These are phyloP conservation scores for Perdix hodgsoniae DNA, from an alignment of 2,797 vertebrate genomes.

Conservation along the genomic window DNA sequence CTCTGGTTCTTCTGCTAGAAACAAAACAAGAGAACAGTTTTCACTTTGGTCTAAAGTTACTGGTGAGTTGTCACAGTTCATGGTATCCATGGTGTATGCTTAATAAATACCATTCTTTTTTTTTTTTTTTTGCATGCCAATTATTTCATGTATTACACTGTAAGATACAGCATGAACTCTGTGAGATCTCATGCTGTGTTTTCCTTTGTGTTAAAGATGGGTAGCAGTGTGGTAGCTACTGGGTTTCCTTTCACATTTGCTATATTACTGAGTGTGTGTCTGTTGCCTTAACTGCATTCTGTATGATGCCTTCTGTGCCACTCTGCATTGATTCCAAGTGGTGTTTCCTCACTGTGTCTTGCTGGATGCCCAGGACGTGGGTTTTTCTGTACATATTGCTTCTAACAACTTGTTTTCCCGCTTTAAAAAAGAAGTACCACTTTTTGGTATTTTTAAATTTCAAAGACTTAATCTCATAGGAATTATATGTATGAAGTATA, in stretches of 20 bases:
- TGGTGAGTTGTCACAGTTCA: background rate
- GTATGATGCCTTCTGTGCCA: background rate
- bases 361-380: background rate
- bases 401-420: rapidly evolving
- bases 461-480: background rate
- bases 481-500: background rate
- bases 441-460: background rate
- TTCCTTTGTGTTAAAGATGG: background rate
- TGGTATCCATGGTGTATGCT: background rate
- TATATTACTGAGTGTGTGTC: rapidly evolving
- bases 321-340: background rate
- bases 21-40: background rate
- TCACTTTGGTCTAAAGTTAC: background rate
- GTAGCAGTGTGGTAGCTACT: background rate
- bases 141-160: background rate
- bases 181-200: background rate
- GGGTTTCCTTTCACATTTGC: background rate
- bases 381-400: background rate
- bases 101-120: background rate
- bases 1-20: background rate
- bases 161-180: background rate
- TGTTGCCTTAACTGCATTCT: background rate
- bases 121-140: background rate
- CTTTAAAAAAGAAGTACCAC: background rate
- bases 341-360: background rate